Evolutionary conservation across 2,888 invertebrate genomes (phyloP).

Genomic region (Dolomedes plantarius): DNA sequence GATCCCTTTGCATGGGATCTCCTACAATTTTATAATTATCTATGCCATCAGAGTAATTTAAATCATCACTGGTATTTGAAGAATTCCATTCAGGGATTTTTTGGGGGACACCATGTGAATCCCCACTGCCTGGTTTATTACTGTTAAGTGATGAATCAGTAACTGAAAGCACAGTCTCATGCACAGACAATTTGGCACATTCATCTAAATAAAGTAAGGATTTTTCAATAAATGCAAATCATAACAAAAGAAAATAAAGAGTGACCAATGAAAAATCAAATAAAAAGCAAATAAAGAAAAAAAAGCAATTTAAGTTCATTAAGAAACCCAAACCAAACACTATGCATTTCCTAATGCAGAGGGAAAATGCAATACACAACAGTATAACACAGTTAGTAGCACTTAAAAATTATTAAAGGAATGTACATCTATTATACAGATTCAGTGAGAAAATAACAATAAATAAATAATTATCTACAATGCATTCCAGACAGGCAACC

Average conservation of each 20-base stretch:
- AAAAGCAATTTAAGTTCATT: background rate
- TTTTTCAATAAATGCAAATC: background rate
- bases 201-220: constrained; percentile 17
- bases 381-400: background rate
- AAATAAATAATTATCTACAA: too few relatives aligned
- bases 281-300: background rate
- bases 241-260: background rate
- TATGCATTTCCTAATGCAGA: background rate
- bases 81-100: too few relatives aligned
- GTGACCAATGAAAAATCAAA: too few relatives aligned
- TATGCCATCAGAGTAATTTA: background rate
- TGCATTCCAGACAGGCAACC: too few relatives aligned
- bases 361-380: background rate
- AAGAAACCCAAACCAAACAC: background rate
- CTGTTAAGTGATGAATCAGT: background rate
- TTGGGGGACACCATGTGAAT: too few relatives aligned
- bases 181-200: background rate
- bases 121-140: background rate
- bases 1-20: background rate
- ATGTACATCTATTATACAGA: too few relatives aligned
- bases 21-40: background rate
- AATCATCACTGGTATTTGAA: background rate
- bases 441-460: too few relatives aligned
- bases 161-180: constrained; percentile 4
- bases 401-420: too few relatives aligned